phyloP scores from a whole-genome alignment of 2,113 vertebrate species.

The Rhinopithecus roxellana region DNA sequence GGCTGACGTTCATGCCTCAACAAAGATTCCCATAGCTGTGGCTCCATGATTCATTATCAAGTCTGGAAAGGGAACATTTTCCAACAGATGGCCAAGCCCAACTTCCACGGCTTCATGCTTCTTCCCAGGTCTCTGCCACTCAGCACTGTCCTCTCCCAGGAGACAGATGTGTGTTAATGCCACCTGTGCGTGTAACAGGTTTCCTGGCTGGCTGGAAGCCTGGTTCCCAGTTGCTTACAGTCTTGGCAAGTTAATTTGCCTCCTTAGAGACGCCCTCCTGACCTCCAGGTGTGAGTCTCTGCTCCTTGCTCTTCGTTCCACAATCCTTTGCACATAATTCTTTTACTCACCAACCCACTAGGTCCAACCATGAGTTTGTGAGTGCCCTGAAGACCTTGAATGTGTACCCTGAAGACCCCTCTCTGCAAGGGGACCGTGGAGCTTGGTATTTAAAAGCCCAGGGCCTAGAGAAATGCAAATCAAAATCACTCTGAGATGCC shows the following conservation, averaged over 20 bases:
- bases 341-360: not conserved
- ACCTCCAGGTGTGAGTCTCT: too few species aligned
- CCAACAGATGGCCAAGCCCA: not conserved
- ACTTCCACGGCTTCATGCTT: not conserved
- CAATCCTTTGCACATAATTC: not conserved
- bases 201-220: fast-evolving
- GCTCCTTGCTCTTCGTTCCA: not conserved
- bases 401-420: not conserved
- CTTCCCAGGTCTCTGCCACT: not conserved
- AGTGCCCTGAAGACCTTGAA: not conserved
- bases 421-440: not conserved
- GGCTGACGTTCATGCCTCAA: not conserved
- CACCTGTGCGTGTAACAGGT: too few species aligned
- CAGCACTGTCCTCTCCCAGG: not conserved
- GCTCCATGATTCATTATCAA: not conserved
- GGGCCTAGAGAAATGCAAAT: not conserved
- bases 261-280: not conserved
- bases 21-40: not conserved
- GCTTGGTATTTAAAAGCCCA: not conserved
- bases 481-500: not conserved
- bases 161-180: not conserved
- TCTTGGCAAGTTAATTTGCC: not conserved
- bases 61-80: not conserved
- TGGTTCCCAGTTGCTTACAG: not conserved
- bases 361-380: not conserved